Conservation (phyloP, 2,113 vertebrate species). For the Romanogobio albipinnatus region DNA sequence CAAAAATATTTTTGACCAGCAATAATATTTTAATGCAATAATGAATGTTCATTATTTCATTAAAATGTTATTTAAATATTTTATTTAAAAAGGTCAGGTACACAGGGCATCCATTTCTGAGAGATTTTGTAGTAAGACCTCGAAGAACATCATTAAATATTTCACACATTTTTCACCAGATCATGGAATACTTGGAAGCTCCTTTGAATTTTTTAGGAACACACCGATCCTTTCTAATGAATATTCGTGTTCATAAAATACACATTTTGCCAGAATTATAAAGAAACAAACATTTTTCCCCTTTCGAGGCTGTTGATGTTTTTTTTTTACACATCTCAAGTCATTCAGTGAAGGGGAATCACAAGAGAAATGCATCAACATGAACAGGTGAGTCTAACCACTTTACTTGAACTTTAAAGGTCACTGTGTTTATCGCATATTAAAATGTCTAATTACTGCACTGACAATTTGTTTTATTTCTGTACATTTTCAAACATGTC, state of each 20-base stretch:
- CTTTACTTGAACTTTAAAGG: not conserved
- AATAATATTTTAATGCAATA: not conserved
- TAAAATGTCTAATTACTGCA: not conserved
- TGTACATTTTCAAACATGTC: not conserved
- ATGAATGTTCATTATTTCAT: no score
- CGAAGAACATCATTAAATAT: not conserved
- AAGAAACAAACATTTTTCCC: not conserved
- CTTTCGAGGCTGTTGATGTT: not conserved
- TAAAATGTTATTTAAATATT: no score
- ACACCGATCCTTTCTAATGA: not conserved
- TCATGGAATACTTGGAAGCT: not conserved
- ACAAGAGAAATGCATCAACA: not conserved
- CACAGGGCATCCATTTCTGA: not conserved
- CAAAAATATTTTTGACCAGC: not conserved
- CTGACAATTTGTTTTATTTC: not conserved
- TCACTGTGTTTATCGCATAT: not conserved
- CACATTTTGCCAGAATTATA: not conserved
- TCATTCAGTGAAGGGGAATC: slow-evolving; percentile 17
- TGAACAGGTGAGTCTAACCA: slow-evolving; percentile 23
- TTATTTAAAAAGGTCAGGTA: not conserved
- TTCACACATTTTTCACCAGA: not conserved
- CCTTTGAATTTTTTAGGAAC: no score
- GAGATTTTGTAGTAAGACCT: not conserved
- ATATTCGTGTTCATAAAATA: not conserved
- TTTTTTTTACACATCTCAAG: not conserved